Conservation (phyloP, 2,888 invertebrate species). For the Suillia variegata region DNA sequence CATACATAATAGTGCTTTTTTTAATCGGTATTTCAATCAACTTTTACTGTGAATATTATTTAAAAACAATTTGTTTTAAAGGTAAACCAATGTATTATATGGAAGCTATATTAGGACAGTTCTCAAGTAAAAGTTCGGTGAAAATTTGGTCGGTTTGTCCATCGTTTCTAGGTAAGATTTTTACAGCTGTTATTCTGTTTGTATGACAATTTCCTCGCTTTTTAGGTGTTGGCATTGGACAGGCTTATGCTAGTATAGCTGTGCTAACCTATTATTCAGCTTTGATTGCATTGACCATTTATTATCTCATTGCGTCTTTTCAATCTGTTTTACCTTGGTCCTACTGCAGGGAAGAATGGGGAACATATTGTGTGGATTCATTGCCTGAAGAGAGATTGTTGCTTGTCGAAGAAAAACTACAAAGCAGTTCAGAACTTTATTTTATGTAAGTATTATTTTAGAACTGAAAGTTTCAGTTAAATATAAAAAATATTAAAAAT, state of each 20-base stretch:
- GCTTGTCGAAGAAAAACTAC: constrained; percentile 3
- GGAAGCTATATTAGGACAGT: constrained; percentile 23
- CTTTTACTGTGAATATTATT: background rate
- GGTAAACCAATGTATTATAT: constrained; percentile 26
- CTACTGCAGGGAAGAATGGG: constrained; percentile 23
- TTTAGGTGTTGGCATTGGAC: constrained; percentile 22
- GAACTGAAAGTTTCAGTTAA: background rate
- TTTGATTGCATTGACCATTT: constrained; percentile 19
- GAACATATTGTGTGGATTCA: constrained; percentile 14
- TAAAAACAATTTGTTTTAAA: constrained; percentile 1
- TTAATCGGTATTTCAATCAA: constrained; percentile 12
- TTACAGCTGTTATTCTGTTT: background rate
- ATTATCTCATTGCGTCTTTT: constrained; percentile 19
- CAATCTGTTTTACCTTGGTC: constrained; percentile 22
- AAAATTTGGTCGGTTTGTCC: constrained; percentile 25
- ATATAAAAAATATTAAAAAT: background rate
- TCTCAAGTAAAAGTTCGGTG: constrained; percentile 23
- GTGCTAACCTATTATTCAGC: constrained; percentile 25
- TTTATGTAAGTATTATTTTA: constrained; percentile 18
- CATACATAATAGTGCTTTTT: constrained; percentile 19
- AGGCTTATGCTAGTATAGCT: constrained; percentile 23
- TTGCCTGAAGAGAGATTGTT: background rate
- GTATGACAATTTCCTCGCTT: background rate
- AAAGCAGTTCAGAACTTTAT: constrained; percentile 25
- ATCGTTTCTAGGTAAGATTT: constrained; percentile 19